Evolutionary conservation across 2,888 invertebrate genomes (phyloP).

Genomic region (Drosophila longiperda): DNA sequence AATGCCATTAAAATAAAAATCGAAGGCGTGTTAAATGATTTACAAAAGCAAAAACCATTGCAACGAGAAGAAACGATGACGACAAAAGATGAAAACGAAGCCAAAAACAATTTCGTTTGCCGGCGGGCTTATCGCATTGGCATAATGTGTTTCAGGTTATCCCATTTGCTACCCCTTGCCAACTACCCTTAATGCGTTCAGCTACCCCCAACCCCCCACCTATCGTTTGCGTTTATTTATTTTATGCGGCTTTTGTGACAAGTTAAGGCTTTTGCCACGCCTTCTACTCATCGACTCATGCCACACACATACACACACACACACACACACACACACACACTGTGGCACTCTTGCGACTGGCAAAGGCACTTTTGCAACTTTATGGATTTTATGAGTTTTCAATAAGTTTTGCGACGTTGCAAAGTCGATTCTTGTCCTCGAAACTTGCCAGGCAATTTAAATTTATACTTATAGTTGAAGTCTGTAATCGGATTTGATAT

Average conservation of each 20-base stretch:
- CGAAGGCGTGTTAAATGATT: conserved; percentile 78
- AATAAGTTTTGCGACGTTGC: conserved; percentile 59
- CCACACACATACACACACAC: background rate
- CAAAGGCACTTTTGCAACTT: conserved; percentile 49
- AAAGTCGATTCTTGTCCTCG: conserved; percentile 1
- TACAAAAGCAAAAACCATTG: conserved; percentile 51
- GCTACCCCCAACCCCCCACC: background rate
- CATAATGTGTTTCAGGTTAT: conserved; percentile 63
- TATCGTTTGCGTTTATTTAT: conserved; percentile 34
- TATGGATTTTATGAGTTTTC: conserved; percentile 71
- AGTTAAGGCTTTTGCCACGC: conserved; percentile 55
- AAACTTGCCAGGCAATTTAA: conserved; percentile 12
- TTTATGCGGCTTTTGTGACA: conserved; percentile 60
- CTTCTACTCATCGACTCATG: background rate
- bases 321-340: background rate
- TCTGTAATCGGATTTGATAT: conserved; percentile 18
- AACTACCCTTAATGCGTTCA: background rate
- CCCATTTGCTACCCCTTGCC: conserved; percentile 21
- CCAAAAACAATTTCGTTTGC: conserved; percentile 64
- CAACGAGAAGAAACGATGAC: conserved; percentile 2
- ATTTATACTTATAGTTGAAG: conserved; percentile 16
- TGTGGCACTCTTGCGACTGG: background rate
- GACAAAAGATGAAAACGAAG: conserved; percentile 1
- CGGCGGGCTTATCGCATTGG: conserved; percentile 55
- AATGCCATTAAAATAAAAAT: conserved; percentile 76